Evolutionary conservation across 2,113 vertebrate genomes (phyloP).

Genomic region (Oxyura jamaicensis): DNA sequence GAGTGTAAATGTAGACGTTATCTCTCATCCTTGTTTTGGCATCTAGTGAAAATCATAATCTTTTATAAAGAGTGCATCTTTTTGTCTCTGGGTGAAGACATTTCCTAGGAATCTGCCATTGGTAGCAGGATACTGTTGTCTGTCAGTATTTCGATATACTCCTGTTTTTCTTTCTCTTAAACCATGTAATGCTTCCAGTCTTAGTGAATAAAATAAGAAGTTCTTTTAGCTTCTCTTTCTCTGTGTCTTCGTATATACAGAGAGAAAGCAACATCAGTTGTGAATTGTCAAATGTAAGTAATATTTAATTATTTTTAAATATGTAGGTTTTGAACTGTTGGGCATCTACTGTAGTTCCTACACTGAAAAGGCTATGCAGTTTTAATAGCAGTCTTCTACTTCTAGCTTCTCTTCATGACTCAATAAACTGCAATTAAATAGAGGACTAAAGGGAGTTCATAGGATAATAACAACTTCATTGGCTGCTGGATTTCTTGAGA

Average conservation of each 20-base stretch:
- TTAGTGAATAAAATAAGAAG: neutral
- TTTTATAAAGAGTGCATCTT: neutral
- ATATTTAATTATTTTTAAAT: constrained; percentile 1
- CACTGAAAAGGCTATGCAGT: neutral
- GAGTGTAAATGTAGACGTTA: neutral
- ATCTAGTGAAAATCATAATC: neutral
- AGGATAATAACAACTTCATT: constrained; percentile 1
- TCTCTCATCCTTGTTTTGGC: constrained; percentile 1
- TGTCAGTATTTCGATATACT: neutral
- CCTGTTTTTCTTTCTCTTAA: neutral
- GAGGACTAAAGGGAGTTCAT: neutral
- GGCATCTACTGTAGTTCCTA: neutral
- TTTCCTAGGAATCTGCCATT: neutral
- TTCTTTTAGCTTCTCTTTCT: neutral
- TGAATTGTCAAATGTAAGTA: neutral
- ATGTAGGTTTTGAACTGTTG: neutral
- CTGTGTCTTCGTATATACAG: rapidly evolving
- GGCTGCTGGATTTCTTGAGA: neutral
- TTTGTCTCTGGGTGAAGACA: neutral
- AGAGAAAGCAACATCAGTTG: neutral
- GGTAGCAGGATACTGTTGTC: neutral
- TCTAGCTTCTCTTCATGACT: neutral
- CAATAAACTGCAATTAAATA: neutral
- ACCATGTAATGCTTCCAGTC: neutral
- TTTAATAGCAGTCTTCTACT: neutral